Evolutionary conservation across 2,888 invertebrate genomes (phyloP).

Genomic region (Ellobium chinense): DNA sequence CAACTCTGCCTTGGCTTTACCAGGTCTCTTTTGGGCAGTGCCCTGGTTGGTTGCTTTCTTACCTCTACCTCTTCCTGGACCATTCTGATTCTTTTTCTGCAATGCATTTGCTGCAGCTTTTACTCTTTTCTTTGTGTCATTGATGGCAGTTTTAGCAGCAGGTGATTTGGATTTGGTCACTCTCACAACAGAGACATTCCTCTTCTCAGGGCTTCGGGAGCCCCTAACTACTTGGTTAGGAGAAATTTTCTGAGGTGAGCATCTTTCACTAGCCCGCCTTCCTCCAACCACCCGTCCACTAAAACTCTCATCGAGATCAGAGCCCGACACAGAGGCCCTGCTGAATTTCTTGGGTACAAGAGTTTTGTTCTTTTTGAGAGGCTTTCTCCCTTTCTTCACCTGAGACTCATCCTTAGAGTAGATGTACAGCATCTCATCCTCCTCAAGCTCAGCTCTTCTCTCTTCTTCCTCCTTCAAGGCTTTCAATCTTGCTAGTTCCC

Average conservation of each 20-base stretch:
- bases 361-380: slow-evolving; percentile 23
- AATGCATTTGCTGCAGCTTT: slow-evolving; percentile 31
- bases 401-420: slow-evolving; percentile 90
- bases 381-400: slow-evolving; percentile 82
- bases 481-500: slow-evolving; percentile 88
- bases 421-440: slow-evolving; percentile 84
- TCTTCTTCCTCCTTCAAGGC: slow-evolving; percentile 81
- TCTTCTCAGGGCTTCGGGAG: not conserved
- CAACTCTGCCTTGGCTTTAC: not conserved
- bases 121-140: slow-evolving; percentile 42
- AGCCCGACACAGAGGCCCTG: slow-evolving; percentile 11
- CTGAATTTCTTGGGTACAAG: not conserved
- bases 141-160: slow-evolving; percentile 38
- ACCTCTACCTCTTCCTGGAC: slow-evolving; percentile 16
- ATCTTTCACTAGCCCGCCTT: slow-evolving; percentile 20
- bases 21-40: not conserved
- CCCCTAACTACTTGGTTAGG: not conserved
- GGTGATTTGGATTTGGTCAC: slow-evolving; percentile 3
- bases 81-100: slow-evolving; percentile 35
- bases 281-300: not conserved
- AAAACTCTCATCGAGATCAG: slow-evolving; percentile 39
- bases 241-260: slow-evolving; percentile 25
- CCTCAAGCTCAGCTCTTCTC: slow-evolving; percentile 77
- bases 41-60: not conserved
- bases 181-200: not conserved